These are phyloP conservation scores for Pasiphila rectangulata DNA, from an alignment of 2,888 invertebrate genomes.

Conservation along the genomic window DNA sequence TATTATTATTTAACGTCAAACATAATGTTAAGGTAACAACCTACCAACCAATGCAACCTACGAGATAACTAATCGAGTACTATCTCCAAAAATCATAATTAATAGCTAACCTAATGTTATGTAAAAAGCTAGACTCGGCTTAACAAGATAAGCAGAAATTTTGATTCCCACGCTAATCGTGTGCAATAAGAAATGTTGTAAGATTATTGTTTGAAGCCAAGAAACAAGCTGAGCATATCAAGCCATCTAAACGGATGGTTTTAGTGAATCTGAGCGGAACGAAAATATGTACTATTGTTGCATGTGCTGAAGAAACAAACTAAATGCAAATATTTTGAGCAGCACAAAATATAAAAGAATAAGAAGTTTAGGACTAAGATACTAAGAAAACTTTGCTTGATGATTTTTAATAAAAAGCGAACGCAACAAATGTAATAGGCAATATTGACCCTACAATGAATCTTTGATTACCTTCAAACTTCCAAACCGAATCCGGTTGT, in stretches of 20 bases:
- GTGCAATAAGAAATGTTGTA: slow-evolving; percentile 43
- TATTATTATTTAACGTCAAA: too few species aligned
- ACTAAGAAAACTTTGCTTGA: neutral
- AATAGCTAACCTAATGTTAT: slow-evolving; percentile 37
- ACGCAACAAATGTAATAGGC: neutral
- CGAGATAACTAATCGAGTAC: too few species aligned
- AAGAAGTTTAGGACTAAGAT: too few species aligned
- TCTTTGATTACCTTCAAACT: slow-evolving; percentile 16
- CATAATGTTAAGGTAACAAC: too few species aligned
- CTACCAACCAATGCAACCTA: too few species aligned
- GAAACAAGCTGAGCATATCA: slow-evolving; percentile 25
- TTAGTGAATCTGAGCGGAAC: too few species aligned
- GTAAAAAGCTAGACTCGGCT: slow-evolving; percentile 45
- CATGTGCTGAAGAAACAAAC: too few species aligned
- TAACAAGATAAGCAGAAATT: slow-evolving; percentile 48
- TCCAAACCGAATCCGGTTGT: slow-evolving; percentile 15
- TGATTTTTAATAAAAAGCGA: neutral
- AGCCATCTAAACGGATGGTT: neutral
- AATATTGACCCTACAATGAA: slow-evolving; percentile 16
- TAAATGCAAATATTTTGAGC: neutral
- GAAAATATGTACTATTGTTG: too few species aligned
- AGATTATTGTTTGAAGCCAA: slow-evolving; percentile 44
- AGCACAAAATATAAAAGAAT: neutral
- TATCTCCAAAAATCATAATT: slow-evolving; percentile 1
- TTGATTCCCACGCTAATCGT: slow-evolving; percentile 57